phyloP scores from a whole-genome alignment of 2,888 invertebrate species.

The Chrysodeixis includens region DNA sequence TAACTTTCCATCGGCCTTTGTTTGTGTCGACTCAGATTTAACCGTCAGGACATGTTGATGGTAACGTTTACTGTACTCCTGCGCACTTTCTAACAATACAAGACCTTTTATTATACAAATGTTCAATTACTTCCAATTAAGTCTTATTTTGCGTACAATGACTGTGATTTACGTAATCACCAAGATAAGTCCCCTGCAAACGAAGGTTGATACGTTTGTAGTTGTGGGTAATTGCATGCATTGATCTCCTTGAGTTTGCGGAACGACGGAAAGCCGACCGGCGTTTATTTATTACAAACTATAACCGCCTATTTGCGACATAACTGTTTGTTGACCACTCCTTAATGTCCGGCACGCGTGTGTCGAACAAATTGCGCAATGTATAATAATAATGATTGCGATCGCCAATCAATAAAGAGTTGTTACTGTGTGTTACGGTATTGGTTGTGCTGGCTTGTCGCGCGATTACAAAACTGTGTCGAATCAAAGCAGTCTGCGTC shows the following conservation, averaged over 20 bases:
- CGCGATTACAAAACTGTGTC: conserved; percentile 75
- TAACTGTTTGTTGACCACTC: conserved; percentile 74
- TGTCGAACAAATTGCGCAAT: conserved; percentile 68
- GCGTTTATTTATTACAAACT: conserved; percentile 73
- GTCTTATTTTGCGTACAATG: conserved; percentile 40
- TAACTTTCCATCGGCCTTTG: conserved; percentile 86
- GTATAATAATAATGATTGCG: conserved; percentile 69
- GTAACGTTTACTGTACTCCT: conserved; percentile 58
- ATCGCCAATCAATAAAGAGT: conserved; percentile 70
- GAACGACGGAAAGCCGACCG: conserved; percentile 78
- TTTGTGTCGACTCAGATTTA: conserved; percentile 65
- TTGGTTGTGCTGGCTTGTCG: conserved; percentile 65
- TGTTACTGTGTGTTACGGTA: conserved; percentile 53
- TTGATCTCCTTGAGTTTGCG: conserved; percentile 85
- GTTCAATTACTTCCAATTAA: conserved; percentile 37
- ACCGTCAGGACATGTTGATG: conserved; percentile 71
- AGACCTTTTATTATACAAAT: conserved; percentile 27
- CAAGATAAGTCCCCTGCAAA: conserved; percentile 65
- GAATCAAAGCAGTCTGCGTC: conserved; percentile 69
- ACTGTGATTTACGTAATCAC: conserved; percentile 73
- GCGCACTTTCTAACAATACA: conserved; percentile 61
- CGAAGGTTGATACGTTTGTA: conserved; percentile 64
- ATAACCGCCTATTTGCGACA: conserved; percentile 67
- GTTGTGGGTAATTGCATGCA: conserved; percentile 74
- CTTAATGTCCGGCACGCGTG: conserved; percentile 74